Evolutionary conservation across 2,797 vertebrate species (phyloP).

Genomic region (Acanthiza pusilla): DNA sequence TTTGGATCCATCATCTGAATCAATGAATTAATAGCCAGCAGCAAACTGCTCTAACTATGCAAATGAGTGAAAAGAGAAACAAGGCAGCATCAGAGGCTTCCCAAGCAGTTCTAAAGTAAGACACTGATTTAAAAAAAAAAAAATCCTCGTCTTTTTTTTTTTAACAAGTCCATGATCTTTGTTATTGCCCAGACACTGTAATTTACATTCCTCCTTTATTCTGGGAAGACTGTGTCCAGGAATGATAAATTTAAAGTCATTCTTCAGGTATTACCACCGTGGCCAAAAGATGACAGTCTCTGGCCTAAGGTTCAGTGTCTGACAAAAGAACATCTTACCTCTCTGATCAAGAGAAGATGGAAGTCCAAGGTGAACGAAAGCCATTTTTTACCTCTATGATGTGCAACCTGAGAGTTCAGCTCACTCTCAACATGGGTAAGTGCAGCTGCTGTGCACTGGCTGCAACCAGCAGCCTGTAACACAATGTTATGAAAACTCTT

Average conservation of each 20-base stretch:
- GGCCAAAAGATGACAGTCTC: background rate
- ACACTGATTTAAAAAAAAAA: background rate
- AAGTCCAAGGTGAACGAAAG: background rate
- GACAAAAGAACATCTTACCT: background rate
- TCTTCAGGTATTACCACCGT: background rate
- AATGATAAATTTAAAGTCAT: background rate
- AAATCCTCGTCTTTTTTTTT: background rate
- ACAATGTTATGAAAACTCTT: background rate
- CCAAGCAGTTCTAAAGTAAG: background rate
- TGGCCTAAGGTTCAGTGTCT: background rate
- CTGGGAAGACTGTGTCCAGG: background rate
- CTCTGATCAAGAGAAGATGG: background rate
- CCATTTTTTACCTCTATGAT: background rate
- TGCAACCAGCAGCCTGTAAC: background rate
- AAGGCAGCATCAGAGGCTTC: background rate
- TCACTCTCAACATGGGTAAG: fast-evolving
- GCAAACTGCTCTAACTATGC: background rate
- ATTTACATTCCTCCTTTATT: background rate
- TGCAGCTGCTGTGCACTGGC: background rate
- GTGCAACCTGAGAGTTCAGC: background rate
- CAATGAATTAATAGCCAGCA: background rate
- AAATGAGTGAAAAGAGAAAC: background rate
- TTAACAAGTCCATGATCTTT: background rate
- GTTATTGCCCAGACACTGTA: background rate
- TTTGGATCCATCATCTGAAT: background rate